Evolutionary conservation across 2,113 vertebrate genomes (phyloP).

Genomic region (Microcebus griseorufus): DNA sequence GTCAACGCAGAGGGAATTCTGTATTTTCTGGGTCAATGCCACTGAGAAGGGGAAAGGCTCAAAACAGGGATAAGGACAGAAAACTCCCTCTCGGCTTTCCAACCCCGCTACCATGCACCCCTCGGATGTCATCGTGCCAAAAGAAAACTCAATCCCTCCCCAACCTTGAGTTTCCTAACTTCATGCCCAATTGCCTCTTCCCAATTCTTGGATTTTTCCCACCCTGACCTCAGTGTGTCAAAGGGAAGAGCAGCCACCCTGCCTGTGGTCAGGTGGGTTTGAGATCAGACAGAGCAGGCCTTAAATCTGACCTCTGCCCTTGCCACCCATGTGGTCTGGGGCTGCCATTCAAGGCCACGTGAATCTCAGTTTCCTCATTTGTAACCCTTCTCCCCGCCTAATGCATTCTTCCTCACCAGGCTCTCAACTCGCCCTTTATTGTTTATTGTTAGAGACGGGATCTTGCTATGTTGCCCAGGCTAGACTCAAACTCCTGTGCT

Average conservation of each 20-base stretch:
- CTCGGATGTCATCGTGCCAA: not conserved
- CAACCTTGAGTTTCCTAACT: not conserved
- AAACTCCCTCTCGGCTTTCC: not conserved
- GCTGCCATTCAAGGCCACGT: not conserved
- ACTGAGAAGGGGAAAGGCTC: not conserved
- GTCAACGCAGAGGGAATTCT: not conserved
- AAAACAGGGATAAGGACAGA: not conserved
- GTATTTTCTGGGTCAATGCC: accelerated
- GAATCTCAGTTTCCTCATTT: not conserved
- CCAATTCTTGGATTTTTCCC: not conserved
- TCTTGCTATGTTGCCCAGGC: not conserved
- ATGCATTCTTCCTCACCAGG: not conserved
- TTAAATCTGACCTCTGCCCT: not conserved
- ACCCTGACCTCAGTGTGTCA: not conserved
- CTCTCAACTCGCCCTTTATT: not conserved
- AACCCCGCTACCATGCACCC: accelerated
- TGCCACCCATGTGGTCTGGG: too few relatives aligned
- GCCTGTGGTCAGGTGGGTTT: accelerated
- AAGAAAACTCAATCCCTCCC: not conserved
- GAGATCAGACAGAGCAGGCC: not conserved
- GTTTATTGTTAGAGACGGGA: not conserved
- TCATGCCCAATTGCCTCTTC: accelerated
- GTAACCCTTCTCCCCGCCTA: not conserved
- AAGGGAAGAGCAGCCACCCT: not conserved
- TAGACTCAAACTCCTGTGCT: not conserved